phyloP scores from a whole-genome alignment of 2,888 invertebrate species.

The Thalpophila matura region DNA sequence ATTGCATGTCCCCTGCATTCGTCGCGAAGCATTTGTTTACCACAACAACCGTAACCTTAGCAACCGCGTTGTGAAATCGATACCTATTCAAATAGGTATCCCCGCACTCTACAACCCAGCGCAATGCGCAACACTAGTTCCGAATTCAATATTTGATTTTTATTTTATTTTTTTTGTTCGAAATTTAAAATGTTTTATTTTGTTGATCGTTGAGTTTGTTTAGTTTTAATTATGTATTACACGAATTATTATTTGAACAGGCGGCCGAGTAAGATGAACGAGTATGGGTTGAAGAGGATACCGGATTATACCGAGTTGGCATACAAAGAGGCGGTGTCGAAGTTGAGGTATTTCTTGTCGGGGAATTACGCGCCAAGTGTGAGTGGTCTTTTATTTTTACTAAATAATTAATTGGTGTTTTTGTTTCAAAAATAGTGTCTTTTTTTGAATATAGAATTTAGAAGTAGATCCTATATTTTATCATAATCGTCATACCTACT shows the following conservation, averaged over 20 bases:
- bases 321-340: constrained; percentile 95
- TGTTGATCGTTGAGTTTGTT: constrained; percentile 45
- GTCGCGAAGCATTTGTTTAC: constrained; percentile 74
- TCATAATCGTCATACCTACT: too few relatives aligned
- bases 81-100: constrained; percentile 71
- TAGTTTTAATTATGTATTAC: constrained; percentile 66
- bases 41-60: constrained; percentile 77
- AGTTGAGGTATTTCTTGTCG: constrained; percentile 94
- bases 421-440: background rate
- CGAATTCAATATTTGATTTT: constrained; percentile 70
- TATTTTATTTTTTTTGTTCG: constrained; percentile 61
- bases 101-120: constrained; percentile 70
- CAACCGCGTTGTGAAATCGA: constrained; percentile 81
- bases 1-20: constrained; percentile 44
- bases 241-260: constrained; percentile 82
- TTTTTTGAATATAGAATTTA: too few relatives aligned
- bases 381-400: constrained; percentile 66
- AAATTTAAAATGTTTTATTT: constrained; percentile 63
- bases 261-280: constrained; percentile 85
- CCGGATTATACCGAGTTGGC: constrained; percentile 96
- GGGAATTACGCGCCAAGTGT: constrained; percentile 93
- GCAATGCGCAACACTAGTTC: constrained; percentile 82
- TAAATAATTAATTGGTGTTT: background rate
- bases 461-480: too few relatives aligned
- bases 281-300: constrained; percentile 90